phyloP scores from a whole-genome alignment of 2,888 invertebrate species.

The Eubasilissa splendida region DNA sequence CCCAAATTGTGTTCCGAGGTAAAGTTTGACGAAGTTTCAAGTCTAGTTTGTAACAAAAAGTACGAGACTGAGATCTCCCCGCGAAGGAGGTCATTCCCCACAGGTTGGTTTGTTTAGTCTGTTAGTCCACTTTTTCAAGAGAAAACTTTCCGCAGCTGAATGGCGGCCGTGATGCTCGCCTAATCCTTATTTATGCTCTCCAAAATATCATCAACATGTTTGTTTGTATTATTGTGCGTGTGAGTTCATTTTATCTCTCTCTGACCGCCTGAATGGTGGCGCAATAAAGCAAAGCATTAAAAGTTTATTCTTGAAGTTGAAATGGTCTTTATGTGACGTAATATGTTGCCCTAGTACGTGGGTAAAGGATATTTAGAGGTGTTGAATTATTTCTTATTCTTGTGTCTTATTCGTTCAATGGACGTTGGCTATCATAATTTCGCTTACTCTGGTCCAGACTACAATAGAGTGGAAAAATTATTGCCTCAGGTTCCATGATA shows the following conservation, averaged over 20 bases:
- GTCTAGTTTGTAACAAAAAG: constrained; percentile 54
- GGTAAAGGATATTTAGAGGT: no score
- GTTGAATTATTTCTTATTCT: no score
- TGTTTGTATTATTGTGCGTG: not conserved
- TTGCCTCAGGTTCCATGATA: no score
- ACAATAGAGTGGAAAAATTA: no score
- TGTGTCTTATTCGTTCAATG: no score
- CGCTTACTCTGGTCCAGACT: no score
- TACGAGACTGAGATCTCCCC: constrained; percentile 39
- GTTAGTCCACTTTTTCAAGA: constrained; percentile 48
- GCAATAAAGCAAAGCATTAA: not conserved
- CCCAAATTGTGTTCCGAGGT: constrained; percentile 52
- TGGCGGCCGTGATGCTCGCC: not conserved
- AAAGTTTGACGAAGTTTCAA: constrained; percentile 52
- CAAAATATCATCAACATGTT: constrained; percentile 3
- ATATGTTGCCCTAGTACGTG: no score
- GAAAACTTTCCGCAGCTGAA: constrained; percentile 9
- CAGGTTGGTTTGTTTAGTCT: constrained; percentile 56
- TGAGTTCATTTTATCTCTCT: not conserved
- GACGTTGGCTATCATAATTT: no score
- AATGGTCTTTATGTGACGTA: no score
- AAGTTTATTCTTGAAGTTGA: no score
- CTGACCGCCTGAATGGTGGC: not conserved
- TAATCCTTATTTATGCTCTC: constrained; percentile 22
- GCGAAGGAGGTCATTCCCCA: constrained; percentile 54